Conservation (phyloP, 2,888 invertebrate species). For the Acleris holmiana region DNA sequence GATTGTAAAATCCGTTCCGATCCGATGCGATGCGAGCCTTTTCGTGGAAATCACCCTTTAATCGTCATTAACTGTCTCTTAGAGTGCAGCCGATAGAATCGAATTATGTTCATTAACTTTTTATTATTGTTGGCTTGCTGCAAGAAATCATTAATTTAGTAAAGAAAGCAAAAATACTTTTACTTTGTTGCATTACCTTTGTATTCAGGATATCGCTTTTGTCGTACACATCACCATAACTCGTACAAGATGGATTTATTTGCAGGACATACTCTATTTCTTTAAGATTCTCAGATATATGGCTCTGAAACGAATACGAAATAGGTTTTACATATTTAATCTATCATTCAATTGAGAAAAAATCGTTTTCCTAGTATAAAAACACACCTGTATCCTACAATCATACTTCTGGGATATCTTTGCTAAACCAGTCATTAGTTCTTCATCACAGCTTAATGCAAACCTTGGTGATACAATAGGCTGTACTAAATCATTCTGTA, state of each 20-base stretch:
- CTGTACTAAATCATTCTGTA: slow-evolving; percentile 87
- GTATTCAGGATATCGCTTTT: slow-evolving; percentile 88
- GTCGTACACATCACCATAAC: slow-evolving; percentile 92
- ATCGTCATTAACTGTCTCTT: too few relatives aligned
- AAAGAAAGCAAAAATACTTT: not conserved
- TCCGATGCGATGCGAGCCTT: too few relatives aligned
- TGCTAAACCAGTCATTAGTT: slow-evolving; percentile 88
- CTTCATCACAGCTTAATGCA: slow-evolving; percentile 90
- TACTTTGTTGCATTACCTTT: slow-evolving; percentile 81
- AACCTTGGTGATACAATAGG: slow-evolving; percentile 94
- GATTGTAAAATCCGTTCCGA: too few relatives aligned
- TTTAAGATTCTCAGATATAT: slow-evolving; percentile 91
- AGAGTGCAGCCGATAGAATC: too few relatives aligned
- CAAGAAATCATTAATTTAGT: too few relatives aligned
- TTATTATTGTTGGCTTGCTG: too few relatives aligned
- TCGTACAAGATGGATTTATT: slow-evolving; percentile 80
- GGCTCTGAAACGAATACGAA: slow-evolving; percentile 86
- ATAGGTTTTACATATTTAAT: not conserved
- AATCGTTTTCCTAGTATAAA: slow-evolving; percentile 8
- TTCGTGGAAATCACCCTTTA: too few relatives aligned
- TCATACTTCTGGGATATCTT: slow-evolving; percentile 87
- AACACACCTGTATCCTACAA: slow-evolving; percentile 89
- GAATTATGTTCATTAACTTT: too few relatives aligned
- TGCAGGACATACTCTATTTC: slow-evolving; percentile 88
- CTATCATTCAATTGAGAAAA: not conserved